These are phyloP conservation scores for Neocrepidodera transversa DNA, from an alignment of 2,888 invertebrate species.

Conservation along the genomic window DNA sequence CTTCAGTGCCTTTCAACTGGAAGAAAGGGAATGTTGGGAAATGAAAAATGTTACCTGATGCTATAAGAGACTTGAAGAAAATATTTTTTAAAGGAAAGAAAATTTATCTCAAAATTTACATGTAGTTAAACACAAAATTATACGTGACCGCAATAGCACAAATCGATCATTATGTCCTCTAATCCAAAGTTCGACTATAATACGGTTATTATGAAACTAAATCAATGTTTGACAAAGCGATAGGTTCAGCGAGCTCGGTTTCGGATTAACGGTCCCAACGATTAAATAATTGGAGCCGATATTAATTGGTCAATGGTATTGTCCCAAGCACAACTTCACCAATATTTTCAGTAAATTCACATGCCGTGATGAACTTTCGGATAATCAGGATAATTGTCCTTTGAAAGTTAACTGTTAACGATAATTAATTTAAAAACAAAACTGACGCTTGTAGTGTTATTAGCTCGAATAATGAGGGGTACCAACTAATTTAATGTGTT, in stretches of 20 bases:
- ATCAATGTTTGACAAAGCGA: constrained; percentile 38
- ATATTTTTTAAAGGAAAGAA: no score
- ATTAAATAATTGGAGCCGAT: constrained; percentile 32
- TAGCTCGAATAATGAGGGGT: no score
- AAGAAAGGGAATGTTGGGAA: constrained; percentile 17
- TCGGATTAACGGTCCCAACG: constrained; percentile 24
- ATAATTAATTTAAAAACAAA: no score
- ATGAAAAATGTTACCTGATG: constrained; percentile 1
- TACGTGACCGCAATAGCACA: background rate
- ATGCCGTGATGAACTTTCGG: no score
- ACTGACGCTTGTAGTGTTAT: no score
- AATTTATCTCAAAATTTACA: no score
- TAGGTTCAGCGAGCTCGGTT: constrained; percentile 28
- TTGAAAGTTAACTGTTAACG: no score
- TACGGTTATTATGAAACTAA: constrained; percentile 31
- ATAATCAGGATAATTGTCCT: no score
- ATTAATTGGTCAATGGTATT: constrained; percentile 24
- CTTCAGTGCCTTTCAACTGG: constrained; percentile 22
- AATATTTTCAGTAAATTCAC: no score
- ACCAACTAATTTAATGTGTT: no score
- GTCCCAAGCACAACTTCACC: background rate
- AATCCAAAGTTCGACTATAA: constrained; percentile 5
- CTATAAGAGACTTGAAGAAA: background rate
- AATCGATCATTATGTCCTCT: constrained; percentile 6
- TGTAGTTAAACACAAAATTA: no score